Conservation (phyloP, 2,797 vertebrate genomes). For the Lagodon rhomboides region DNA sequence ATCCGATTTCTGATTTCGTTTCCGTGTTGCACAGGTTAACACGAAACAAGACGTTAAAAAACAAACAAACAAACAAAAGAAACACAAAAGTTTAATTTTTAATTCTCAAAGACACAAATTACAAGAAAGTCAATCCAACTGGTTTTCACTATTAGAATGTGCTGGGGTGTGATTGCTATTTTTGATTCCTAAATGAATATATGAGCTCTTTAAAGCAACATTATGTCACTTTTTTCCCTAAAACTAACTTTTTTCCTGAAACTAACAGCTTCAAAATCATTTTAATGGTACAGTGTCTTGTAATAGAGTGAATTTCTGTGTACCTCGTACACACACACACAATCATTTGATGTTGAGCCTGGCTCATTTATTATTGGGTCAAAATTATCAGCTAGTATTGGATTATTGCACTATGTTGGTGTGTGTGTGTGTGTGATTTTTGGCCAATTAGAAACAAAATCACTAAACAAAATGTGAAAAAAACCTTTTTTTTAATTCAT, state of each 20-base stretch:
- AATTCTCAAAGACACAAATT: constrained; percentile 81
- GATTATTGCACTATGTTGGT: neutral
- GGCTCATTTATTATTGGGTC: neutral
- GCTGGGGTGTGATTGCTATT: constrained; percentile 13
- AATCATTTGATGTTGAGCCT: constrained; percentile 19
- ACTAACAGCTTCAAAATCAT: too few relatives aligned
- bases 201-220: neutral
- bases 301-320: neutral
- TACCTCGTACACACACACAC: neutral
- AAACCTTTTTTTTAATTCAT: neutral
- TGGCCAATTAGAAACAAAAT: neutral
- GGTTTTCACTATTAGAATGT: constrained; percentile 52
- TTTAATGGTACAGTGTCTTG: too few relatives aligned
- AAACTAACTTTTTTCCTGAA: too few relatives aligned
- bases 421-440: neutral
- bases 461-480: neutral
- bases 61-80: neutral
- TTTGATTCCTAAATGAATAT: neutral
- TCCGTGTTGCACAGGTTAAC: constrained; percentile 71
- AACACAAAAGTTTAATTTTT: constrained; percentile 61
- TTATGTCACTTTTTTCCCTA: too few relatives aligned
- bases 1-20: constrained; percentile 65
- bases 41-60: constrained; percentile 51
- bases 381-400: neutral
- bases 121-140: constrained; percentile 82